A percentile compares a stretch with the other conserved stretches of the same genome.
These are phyloP conservation scores for Agrilus cyanescens DNA, from an alignment of 2,888 invertebrate species.

Conservation along the genomic window DNA sequence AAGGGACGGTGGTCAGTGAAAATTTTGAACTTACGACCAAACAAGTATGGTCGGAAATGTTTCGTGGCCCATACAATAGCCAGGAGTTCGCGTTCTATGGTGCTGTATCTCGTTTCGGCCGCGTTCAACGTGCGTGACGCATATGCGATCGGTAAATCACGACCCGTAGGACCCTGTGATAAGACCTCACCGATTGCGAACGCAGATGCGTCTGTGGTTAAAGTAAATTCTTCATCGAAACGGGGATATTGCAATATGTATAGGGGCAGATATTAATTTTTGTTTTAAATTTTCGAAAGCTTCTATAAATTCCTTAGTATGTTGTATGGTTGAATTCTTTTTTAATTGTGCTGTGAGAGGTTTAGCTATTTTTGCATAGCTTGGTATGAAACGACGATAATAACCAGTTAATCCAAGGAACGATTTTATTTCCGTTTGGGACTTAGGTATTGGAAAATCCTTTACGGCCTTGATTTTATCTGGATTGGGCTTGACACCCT, in stretches of 20 bases:
- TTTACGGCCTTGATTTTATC: slow-evolving; percentile 20
- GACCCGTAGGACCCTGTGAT: slow-evolving; percentile 14
- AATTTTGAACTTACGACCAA: slow-evolving; percentile 18
- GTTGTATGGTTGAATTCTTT: slow-evolving; percentile 10
- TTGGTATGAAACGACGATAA: slow-evolving; percentile 10
- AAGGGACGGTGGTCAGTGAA: slow-evolving; percentile 25
- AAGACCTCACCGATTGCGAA: slow-evolving; percentile 20
- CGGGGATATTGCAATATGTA: slow-evolving; percentile 20
- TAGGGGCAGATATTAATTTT: slow-evolving; percentile 8
- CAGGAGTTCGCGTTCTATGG: slow-evolving; percentile 12
- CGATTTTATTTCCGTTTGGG: slow-evolving; percentile 19
- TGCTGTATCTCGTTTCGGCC: slow-evolving; percentile 8
- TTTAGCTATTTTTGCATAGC: slow-evolving; percentile 12
- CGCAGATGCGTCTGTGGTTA: slow-evolving; percentile 21
- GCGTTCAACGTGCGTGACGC: slow-evolving; percentile 20
- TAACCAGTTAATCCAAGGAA: slow-evolving; percentile 18
- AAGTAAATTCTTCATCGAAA: slow-evolving; percentile 18
- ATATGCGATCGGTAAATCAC: slow-evolving; percentile 20
- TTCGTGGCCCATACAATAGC: slow-evolving; percentile 11
- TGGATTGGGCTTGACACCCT: slow-evolving; percentile 23
- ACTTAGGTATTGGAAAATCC: slow-evolving; percentile 17
- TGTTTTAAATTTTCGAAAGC: slow-evolving; percentile 10
- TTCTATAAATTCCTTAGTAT: slow-evolving; percentile 6
- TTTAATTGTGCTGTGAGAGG: slow-evolving; percentile 14
- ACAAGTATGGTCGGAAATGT: slow-evolving; percentile 11